These are phyloP conservation scores for Bombus confusus DNA, from an alignment of 1,140 invertebrate species.

Conservation along the genomic window DNA sequence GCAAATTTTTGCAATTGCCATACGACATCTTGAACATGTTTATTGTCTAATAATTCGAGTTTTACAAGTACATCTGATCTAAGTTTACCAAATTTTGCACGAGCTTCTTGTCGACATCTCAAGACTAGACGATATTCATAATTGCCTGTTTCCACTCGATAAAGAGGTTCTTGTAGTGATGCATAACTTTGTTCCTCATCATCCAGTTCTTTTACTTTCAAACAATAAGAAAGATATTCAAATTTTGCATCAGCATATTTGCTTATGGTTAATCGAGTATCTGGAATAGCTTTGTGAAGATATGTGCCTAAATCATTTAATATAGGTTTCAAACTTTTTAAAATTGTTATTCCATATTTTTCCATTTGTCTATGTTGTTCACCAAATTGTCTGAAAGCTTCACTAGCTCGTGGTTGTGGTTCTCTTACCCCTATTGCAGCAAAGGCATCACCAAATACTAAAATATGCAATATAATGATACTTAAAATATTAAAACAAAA, in stretches of 20 bases:
- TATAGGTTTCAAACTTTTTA: slow-evolving; percentile 96
- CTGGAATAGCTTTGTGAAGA: slow-evolving; percentile 98
- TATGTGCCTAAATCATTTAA: slow-evolving; percentile 97
- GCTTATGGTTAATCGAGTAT: slow-evolving; percentile 97
- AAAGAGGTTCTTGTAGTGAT: slow-evolving; percentile 97
- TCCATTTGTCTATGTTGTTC: slow-evolving; percentile 97
- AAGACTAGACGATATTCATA: slow-evolving; percentile 98
- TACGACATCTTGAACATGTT: slow-evolving; percentile 97
- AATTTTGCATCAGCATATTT: slow-evolving; percentile 99
- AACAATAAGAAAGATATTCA: slow-evolving; percentile 98
- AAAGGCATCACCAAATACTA: slow-evolving; percentile 97
- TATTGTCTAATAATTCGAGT: slow-evolving; percentile 97
- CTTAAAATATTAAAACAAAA: not conserved
- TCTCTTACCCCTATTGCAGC: slow-evolving; percentile 96
- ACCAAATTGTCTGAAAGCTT: slow-evolving; percentile 97
- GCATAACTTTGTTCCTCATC: slow-evolving; percentile 98
- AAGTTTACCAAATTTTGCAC: slow-evolving; percentile 94
- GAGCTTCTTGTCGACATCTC: slow-evolving; percentile 96
- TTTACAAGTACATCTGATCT: slow-evolving; percentile 98
- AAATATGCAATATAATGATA: slow-evolving; percentile 78
- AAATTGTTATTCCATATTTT: slow-evolving; percentile 94
- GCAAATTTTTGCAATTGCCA: slow-evolving; percentile 92
- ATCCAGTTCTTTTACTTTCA: slow-evolving; percentile 99
- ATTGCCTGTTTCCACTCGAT: slow-evolving; percentile 98
- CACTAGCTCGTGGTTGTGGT: slow-evolving; percentile 96